A percentile compares a stretch with the other conserved stretches of the same genome.
These are phyloP conservation scores for Orthosia cruda DNA, from an alignment of 2,888 invertebrate genomes.

Conservation along the genomic window DNA sequence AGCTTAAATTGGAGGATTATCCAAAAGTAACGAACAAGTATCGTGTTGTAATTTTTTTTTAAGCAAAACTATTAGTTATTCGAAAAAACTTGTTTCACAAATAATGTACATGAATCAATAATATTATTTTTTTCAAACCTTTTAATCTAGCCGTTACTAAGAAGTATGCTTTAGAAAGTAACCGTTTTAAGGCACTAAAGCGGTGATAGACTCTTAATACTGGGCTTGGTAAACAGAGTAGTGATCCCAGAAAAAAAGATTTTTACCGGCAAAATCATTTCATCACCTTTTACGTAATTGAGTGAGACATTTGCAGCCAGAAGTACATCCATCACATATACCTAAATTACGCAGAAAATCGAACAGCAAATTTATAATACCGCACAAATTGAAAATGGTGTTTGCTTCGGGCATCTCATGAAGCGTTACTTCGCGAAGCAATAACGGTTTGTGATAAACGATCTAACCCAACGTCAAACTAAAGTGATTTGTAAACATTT, in stretches of 20 bases:
- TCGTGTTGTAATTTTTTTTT: no score
- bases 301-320: background rate
- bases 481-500: constrained; percentile 19
- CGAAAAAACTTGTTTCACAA: no score
- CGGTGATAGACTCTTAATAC: no score
- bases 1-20: no score
- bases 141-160: no score
- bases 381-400: constrained; percentile 5
- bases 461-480: constrained; percentile 1
- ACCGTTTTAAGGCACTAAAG: no score
- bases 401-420: constrained; percentile 1
- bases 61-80: no score
- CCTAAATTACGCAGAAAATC: background rate
- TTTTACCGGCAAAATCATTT: background rate
- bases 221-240: background rate
- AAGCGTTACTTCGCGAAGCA: constrained; percentile 8
- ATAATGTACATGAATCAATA: no score
- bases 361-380: background rate
- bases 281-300: background rate
- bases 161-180: no score
- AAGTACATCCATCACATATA: background rate
- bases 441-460: background rate
- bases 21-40: no score
- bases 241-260: background rate
- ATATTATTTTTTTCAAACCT: no score